These are phyloP conservation scores for Casuarius casuarius DNA, from an alignment of 2,113 vertebrate species.

Conservation along the genomic window DNA sequence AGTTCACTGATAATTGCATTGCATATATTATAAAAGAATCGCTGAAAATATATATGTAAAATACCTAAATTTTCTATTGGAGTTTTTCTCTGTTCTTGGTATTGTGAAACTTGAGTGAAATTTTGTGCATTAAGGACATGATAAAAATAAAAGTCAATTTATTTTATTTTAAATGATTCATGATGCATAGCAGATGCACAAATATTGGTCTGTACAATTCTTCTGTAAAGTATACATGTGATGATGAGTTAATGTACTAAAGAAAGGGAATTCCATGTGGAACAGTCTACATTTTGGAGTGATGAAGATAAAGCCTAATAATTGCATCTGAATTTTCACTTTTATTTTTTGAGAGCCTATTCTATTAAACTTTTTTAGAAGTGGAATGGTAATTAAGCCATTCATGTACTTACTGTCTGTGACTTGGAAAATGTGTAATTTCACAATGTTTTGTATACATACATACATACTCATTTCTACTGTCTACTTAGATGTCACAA, in stretches of 20 bases:
- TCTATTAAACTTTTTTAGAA: conserved; percentile 12
- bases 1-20: conserved; percentile 35
- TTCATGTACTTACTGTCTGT: not conserved
- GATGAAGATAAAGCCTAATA: conserved; percentile 31
- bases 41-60: conserved; percentile 46
- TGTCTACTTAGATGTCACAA: not conserved
- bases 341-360: not conserved
- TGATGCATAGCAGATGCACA: not conserved
- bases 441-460: not conserved
- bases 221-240: not conserved
- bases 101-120: not conserved
- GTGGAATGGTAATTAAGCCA: conserved; percentile 30
- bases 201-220: not conserved
- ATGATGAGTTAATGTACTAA: not conserved
- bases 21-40: conserved; percentile 39
- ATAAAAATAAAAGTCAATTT: conserved; percentile 14
- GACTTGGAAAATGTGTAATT: conserved; percentile 3
- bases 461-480: not conserved
- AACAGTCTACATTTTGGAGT: not conserved
- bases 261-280: not conserved
- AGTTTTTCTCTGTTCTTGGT: not conserved
- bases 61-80: conserved; percentile 1
- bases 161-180: not conserved
- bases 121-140: not conserved
- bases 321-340: conserved; percentile 39